These are phyloP conservation scores for Emydura subglobosa DNA, from an alignment of 2,113 vertebrate species.

Conservation along the genomic window DNA sequence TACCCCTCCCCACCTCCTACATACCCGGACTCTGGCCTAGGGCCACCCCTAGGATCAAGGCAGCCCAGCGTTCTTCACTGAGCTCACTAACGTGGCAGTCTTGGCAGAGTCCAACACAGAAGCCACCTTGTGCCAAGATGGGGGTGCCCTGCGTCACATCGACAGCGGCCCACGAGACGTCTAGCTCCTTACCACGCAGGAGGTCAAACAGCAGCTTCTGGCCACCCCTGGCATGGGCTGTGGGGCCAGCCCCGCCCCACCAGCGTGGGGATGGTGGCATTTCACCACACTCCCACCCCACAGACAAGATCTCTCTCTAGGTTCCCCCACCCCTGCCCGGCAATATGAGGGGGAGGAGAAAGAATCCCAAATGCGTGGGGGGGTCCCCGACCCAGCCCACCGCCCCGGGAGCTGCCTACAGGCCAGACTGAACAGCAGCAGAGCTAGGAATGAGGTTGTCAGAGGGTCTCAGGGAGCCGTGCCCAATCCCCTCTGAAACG, in stretches of 20 bases:
- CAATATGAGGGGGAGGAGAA: background rate
- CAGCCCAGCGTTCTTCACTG: background rate
- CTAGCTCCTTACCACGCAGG: background rate
- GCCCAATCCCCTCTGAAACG: background rate
- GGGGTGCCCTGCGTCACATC: background rate
- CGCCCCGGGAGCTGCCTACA: background rate
- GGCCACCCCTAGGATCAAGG: too few relatives aligned
- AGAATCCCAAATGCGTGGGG: background rate
- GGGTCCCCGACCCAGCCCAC: background rate
- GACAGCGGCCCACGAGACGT: background rate
- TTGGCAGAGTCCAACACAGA: background rate
- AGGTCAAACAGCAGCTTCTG: background rate
- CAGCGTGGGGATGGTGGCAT: background rate
- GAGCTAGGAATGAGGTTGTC: background rate
- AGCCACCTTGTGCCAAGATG: background rate
- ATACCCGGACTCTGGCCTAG: too few relatives aligned
- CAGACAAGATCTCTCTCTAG: background rate
- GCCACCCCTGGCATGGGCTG: background rate
- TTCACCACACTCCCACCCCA: background rate
- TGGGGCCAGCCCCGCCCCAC: background rate
- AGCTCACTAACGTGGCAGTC: background rate
- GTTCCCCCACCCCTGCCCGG: background rate
- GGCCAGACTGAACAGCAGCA: background rate
- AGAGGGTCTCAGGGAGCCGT: background rate
- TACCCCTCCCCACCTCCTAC: too few relatives aligned